Evolutionary conservation across 1,140 invertebrate species (phyloP).

Genomic region (Musca vetustissima): DNA sequence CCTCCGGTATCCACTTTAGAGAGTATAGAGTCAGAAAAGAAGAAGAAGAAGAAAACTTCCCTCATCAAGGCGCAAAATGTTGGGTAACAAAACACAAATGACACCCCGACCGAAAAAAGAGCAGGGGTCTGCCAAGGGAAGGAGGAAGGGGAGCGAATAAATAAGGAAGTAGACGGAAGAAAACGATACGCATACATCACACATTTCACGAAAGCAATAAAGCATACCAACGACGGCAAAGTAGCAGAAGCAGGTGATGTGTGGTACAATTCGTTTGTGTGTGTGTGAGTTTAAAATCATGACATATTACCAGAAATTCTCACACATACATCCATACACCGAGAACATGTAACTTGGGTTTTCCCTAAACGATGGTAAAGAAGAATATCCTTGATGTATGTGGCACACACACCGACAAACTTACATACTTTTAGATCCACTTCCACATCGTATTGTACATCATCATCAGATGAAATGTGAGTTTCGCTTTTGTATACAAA

Average conservation of each 20-base stretch:
- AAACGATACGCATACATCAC: background rate
- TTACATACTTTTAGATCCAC: background rate
- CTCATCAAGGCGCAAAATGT: background rate
- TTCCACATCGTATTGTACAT: background rate
- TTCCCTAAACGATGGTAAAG: background rate
- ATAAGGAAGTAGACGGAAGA: too few relatives aligned
- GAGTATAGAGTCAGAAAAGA: too few relatives aligned
- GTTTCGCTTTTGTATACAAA: background rate
- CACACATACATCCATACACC: background rate
- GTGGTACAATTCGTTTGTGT: too few relatives aligned
- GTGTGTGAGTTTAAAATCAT: background rate
- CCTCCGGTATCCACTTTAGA: background rate
- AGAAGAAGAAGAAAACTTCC: slow-evolving; percentile 3
- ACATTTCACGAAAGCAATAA: slow-evolving; percentile 20
- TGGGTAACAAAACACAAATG: too few relatives aligned
- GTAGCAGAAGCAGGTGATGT: background rate
- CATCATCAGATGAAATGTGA: slow-evolving; percentile 7
- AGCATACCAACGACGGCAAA: background rate
- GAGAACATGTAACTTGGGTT: too few relatives aligned
- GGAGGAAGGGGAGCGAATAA: too few relatives aligned
- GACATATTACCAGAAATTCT: slow-evolving; percentile 16
- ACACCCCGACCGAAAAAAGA: too few relatives aligned
- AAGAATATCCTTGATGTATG: slow-evolving; percentile 23
- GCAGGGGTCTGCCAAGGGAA: too few relatives aligned
- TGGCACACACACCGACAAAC: background rate